These are phyloP conservation scores for Anhinga anhinga DNA, from an alignment of 2,113 vertebrate species.

Conservation along the genomic window DNA sequence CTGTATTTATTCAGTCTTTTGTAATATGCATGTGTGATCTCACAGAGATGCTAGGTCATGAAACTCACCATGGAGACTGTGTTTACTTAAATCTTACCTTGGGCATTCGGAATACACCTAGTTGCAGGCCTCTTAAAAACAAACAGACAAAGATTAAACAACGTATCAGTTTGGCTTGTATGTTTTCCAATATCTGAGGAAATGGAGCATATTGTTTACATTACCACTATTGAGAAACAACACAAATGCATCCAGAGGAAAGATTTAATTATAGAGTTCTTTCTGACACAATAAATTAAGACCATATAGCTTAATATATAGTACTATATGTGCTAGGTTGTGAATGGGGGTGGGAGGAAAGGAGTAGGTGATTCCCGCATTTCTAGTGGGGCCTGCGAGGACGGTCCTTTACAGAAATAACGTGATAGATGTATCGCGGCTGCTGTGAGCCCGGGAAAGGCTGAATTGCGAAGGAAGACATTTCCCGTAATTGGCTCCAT, in stretches of 20 bases:
- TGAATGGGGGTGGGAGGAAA: background rate
- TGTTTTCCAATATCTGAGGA: background rate
- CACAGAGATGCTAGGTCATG: background rate
- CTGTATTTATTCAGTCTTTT: background rate
- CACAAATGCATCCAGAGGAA: background rate
- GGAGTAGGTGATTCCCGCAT: background rate
- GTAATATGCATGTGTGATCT: background rate
- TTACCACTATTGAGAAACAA: background rate
- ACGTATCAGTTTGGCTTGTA: background rate
- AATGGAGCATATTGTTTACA: background rate
- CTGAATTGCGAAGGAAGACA: constrained; percentile 7
- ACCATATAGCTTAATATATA: background rate
- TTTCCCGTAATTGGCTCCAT: constrained; percentile 10
- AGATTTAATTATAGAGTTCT: background rate
- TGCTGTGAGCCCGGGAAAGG: background rate
- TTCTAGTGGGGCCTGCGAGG: background rate
- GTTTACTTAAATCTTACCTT: constrained; percentile 20
- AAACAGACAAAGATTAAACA: background rate
- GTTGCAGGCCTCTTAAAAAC: background rate
- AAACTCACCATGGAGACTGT: constrained; percentile 36
- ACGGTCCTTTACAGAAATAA: background rate
- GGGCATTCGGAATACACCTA: background rate
- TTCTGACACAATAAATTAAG: background rate
- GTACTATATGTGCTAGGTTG: background rate
- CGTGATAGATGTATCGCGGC: background rate